Conservation (phyloP, 1,140 invertebrate genomes). For the Oreohelix idahoensis region DNA sequence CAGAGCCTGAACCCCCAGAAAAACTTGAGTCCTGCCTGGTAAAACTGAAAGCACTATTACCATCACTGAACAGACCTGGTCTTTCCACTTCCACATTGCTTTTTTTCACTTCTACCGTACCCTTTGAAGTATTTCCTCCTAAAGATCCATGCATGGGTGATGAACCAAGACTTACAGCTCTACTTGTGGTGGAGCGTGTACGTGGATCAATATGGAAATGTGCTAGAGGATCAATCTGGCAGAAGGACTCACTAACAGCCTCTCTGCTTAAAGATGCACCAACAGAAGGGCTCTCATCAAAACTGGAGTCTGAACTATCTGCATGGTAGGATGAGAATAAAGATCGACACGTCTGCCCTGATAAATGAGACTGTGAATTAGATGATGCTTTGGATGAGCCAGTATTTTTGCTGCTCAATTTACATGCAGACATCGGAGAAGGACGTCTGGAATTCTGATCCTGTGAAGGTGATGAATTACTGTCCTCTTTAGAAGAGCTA, state of each 20-base stretch:
- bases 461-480: background rate
- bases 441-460: background rate
- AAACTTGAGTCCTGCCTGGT: slow-evolving; percentile 19
- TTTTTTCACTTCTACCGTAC: background rate
- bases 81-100: background rate
- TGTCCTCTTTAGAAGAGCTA: background rate
- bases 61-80: slow-evolving; percentile 36
- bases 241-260: background rate
- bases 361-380: background rate
- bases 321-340: background rate
- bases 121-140: background rate
- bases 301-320: slow-evolving; percentile 33
- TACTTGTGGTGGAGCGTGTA: background rate
- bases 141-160: background rate
- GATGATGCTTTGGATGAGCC: background rate
- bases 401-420: background rate
- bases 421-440: background rate
- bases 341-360: background rate
- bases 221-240: slow-evolving; percentile 2
- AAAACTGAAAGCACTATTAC: slow-evolving; percentile 36
- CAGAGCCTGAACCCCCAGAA: slow-evolving; percentile 19
- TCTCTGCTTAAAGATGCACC: slow-evolving; percentile 10
- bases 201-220: background rate
- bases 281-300: slow-evolving; percentile 12
- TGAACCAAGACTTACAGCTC: background rate